These are phyloP conservation scores for Aricia artaxerxes DNA, from an alignment of 2,888 invertebrate genomes.

Conservation along the genomic window DNA sequence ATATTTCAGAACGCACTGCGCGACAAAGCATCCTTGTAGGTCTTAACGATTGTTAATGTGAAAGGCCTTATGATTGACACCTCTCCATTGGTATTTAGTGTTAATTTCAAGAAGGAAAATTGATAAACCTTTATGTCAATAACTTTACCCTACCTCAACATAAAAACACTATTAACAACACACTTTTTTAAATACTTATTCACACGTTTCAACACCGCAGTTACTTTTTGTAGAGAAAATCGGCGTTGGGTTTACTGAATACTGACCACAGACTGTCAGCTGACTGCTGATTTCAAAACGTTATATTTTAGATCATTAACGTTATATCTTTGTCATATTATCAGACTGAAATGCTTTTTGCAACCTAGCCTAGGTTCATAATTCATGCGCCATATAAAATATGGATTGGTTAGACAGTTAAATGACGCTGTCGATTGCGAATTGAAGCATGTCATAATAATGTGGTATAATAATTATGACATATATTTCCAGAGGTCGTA, in stretches of 20 bases:
- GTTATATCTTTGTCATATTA: too few relatives aligned
- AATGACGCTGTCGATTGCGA: too few relatives aligned
- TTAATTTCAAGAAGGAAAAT: background rate
- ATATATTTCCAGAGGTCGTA: too few relatives aligned
- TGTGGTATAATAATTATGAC: too few relatives aligned
- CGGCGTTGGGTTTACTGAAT: background rate
- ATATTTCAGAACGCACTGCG: background rate
- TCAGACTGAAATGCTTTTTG: too few relatives aligned
- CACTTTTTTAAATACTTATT: background rate
- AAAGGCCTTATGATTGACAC: slow-evolving; percentile 9
- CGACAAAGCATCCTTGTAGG: background rate
- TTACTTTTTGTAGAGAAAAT: background rate
- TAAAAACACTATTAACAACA: background rate
- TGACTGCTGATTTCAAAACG: too few relatives aligned
- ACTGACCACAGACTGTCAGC: too few relatives aligned
- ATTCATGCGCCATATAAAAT: too few relatives aligned
- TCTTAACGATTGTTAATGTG: background rate
- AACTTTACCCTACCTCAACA: background rate
- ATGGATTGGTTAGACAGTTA: too few relatives aligned
- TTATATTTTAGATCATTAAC: too few relatives aligned
- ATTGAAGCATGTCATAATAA: too few relatives aligned
- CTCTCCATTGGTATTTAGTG: slow-evolving; percentile 2
- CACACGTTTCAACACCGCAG: background rate
- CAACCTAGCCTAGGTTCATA: too few relatives aligned
- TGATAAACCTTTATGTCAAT: background rate